Percentiles rank a stretch among this genome's conserved stretches.
phyloP scores from a whole-genome alignment of 53 echinoderm and acorn worm genomes.

The Holothuria leucospilota region DNA sequence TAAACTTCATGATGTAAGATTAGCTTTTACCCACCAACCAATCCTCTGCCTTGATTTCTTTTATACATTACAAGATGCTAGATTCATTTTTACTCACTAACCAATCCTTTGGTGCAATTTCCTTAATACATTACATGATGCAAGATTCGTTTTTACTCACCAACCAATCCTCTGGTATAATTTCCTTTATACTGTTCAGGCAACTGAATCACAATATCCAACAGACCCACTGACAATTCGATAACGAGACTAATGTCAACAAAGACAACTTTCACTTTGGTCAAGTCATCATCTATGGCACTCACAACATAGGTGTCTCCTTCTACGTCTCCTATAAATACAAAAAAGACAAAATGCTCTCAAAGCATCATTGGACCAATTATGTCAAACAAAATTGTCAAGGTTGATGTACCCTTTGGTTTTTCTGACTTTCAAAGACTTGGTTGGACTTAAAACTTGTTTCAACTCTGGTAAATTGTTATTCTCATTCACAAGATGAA shows the following conservation, averaged over 20 bases:
- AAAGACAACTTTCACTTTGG: not conserved
- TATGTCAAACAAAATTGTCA: no score
- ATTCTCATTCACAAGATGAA: no score
- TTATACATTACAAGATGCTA: conserved; percentile 39
- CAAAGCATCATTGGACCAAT: no score
- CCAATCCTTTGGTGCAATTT: no score
- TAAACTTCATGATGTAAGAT: no score
- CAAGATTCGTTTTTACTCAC: conserved; percentile 34
- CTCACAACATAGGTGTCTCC: not conserved
- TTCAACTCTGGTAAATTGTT: no score
- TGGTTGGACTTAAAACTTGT: no score
- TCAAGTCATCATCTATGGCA: not conserved
- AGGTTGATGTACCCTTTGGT: no score
- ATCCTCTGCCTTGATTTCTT: not conserved
- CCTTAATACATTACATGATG: no score
- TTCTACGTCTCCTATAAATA: not conserved
- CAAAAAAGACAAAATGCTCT: not conserved
- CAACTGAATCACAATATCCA: conserved; percentile 83
- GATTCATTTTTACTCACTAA: no score
- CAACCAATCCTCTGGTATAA: conserved; percentile 76
- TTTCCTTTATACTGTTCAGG: conserved; percentile 79
- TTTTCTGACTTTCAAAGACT: no score
- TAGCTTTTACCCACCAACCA: not conserved
- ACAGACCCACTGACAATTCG: conserved; percentile 42
- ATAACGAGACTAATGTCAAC: not conserved